Conservation (phyloP, 2,888 invertebrate species). For the Perdita meconis region DNA sequence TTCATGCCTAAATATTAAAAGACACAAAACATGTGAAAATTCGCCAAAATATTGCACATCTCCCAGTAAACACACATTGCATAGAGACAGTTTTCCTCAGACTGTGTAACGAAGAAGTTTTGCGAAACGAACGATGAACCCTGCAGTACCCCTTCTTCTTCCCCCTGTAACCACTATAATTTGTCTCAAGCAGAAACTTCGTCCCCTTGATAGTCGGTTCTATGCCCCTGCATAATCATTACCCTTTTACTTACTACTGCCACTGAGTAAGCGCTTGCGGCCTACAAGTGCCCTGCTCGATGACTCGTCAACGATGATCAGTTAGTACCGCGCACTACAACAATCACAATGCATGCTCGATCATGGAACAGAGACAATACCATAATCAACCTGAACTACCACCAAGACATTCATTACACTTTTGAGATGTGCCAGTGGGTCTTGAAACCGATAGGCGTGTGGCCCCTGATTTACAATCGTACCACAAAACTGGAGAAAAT, state of each 20-base stretch:
- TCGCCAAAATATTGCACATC: too few species aligned
- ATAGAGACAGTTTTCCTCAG: neutral
- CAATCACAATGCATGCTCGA: slow-evolving; percentile 39
- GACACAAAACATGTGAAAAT: too few species aligned
- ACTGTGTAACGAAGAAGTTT: neutral
- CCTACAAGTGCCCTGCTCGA: neutral
- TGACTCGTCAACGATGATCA: neutral
- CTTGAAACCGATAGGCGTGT: slow-evolving; percentile 69
- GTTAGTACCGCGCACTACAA: neutral
- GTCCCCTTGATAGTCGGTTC: too few species aligned
- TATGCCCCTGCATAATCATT: too few species aligned
- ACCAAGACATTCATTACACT: slow-evolving; percentile 48
- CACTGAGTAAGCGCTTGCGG: slow-evolving; percentile 10
- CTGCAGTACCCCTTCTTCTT: neutral
- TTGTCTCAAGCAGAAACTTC: neutral
- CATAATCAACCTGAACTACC: slow-evolving; percentile 2
- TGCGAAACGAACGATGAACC: neutral
- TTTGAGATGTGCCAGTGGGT: slow-evolving; percentile 70
- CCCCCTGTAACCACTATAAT: neutral
- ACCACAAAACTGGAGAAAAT: neutral
- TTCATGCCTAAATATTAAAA: too few species aligned
- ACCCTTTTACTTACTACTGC: too few species aligned
- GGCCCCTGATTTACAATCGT: slow-evolving; percentile 51
- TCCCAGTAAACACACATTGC: neutral
- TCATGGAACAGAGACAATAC: neutral